Percentiles rank a stretch among this genome's conserved stretches.
These are phyloP conservation scores for Myotis brandtii DNA, from an alignment of 2,113 vertebrate species.

Conservation along the genomic window DNA sequence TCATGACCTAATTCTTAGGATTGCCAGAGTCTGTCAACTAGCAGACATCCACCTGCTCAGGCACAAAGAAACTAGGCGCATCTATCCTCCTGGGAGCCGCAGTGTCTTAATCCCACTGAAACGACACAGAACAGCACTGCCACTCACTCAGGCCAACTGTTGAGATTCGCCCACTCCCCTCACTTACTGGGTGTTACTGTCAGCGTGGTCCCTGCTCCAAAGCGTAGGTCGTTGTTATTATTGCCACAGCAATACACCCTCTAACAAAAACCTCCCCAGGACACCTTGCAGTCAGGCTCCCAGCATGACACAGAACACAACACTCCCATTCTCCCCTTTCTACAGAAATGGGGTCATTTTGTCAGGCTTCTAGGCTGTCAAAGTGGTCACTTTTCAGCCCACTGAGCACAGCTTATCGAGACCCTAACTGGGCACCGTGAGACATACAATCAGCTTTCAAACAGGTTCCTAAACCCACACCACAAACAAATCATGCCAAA, in stretches of 20 bases:
- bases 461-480: neutral
- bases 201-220: conserved; percentile 82
- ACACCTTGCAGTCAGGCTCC: neutral
- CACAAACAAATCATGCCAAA: conserved; percentile 46
- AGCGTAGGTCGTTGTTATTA: conserved; percentile 1
- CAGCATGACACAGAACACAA: neutral
- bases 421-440: conserved; percentile 15
- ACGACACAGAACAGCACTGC: neutral
- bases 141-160: neutral
- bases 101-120: neutral
- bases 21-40: neutral
- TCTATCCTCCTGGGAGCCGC: neutral
- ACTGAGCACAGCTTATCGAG: neutral
- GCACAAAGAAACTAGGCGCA: neutral
- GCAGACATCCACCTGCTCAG: neutral
- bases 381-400: neutral
- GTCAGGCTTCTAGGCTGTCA: neutral
- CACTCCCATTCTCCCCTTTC: neutral
- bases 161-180: neutral
- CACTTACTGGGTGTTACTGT: conserved; percentile 81
- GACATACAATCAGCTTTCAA: conserved; percentile 46
- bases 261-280: conserved; percentile 79
- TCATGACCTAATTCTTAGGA: neutral
- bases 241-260: conserved; percentile 69
- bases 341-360: neutral